These are phyloP conservation scores for Orussus abietinus DNA, from an alignment of 1,140 invertebrate genomes.

Conservation along the genomic window DNA sequence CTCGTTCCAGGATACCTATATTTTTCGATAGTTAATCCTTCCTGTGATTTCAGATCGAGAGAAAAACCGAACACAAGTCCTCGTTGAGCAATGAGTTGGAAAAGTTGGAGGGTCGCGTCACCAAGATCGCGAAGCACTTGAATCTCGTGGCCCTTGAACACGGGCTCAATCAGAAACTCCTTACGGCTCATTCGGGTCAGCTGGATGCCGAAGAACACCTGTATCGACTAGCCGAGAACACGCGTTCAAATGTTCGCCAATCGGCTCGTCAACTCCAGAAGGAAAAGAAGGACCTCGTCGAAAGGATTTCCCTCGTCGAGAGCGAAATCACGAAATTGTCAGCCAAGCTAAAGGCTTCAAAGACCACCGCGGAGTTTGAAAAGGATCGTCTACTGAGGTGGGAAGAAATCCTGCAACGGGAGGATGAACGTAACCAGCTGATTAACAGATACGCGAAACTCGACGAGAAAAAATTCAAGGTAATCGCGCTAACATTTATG, in stretches of 20 bases:
- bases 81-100: constrained; percentile 32
- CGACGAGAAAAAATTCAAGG: constrained; percentile 62
- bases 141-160: constrained; percentile 32
- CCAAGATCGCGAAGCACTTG: constrained; percentile 29
- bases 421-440: constrained; percentile 58
- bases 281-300: constrained; percentile 48
- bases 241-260: constrained; percentile 50
- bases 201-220: constrained; percentile 61
- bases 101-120: constrained; percentile 26
- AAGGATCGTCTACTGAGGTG: constrained; percentile 59
- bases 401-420: constrained; percentile 60
- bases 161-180: constrained; percentile 49
- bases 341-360: constrained; percentile 57
- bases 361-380: constrained; percentile 60
- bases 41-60: constrained; percentile 33
- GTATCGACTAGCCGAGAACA: constrained; percentile 49
- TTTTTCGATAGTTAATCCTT: constrained; percentile 3
- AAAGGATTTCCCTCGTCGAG: constrained; percentile 39
- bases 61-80: constrained; percentile 34
- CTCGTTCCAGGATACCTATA: neutral
- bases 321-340: constrained; percentile 47
- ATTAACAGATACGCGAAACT: constrained; percentile 63
- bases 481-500: too few species aligned
- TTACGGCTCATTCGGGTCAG: constrained; percentile 59
- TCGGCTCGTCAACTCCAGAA: constrained; percentile 55